These are phyloP conservation scores for Neogale vison DNA, from an alignment of 2,113 vertebrate species.

Conservation along the genomic window DNA sequence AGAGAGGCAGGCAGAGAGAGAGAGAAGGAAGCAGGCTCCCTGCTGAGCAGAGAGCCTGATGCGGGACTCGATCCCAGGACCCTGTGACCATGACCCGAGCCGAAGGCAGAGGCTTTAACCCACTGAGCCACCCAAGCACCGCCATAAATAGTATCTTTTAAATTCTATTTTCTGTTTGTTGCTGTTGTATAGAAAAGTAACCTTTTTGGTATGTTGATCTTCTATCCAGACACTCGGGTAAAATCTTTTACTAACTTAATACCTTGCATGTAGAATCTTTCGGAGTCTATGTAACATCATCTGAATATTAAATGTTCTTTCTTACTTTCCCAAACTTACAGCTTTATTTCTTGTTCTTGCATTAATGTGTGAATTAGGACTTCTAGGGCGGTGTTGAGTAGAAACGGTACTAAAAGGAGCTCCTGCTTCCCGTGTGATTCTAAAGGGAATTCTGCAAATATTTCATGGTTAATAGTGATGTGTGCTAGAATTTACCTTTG, in stretches of 20 bases:
- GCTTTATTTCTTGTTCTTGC: neutral
- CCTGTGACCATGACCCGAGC: too few relatives aligned
- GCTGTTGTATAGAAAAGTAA: neutral
- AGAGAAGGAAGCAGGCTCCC: too few relatives aligned
- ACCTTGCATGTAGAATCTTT: neutral
- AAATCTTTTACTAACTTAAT: neutral
- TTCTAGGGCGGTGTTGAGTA: neutral
- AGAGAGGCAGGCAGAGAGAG: too few relatives aligned
- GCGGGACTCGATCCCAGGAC: too few relatives aligned
- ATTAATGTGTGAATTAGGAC: accelerated
- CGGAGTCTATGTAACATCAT: neutral
- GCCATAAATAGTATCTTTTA: neutral
- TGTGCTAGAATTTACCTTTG: neutral
- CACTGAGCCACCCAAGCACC: too few relatives aligned
- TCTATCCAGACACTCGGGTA: neutral
- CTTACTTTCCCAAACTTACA: neutral
- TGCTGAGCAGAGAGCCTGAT: too few relatives aligned
- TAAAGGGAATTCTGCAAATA: neutral
- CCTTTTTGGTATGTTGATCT: neutral
- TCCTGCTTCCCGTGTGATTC: neutral
- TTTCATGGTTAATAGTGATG: neutral
- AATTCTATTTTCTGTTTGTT: conserved; percentile 3
- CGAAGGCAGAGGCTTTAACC: too few relatives aligned
- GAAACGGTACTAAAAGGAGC: accelerated
- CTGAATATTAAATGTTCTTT: neutral